Percentiles rank a stretch among this genome's conserved stretches.
phyloP scores from a whole-genome alignment of 2,888 invertebrate genomes.

The Archips xylosteana region DNA sequence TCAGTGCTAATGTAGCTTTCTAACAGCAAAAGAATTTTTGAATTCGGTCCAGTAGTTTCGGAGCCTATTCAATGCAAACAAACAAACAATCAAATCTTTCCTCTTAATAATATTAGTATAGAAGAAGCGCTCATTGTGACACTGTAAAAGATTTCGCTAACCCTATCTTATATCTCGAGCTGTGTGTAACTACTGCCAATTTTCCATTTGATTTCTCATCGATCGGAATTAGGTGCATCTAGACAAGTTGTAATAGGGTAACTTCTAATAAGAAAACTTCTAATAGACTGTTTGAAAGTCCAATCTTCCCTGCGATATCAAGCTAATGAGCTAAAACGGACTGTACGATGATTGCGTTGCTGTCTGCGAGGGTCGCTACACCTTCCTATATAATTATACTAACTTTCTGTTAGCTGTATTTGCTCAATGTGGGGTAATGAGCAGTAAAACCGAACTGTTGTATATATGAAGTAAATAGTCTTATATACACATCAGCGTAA shows the following conservation, averaged over 20 bases:
- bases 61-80: no score
- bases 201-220: conserved; percentile 67
- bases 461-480: not conserved
- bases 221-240: conserved; percentile 66
- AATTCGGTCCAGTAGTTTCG: no score
- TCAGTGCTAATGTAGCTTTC: no score
- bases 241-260: conserved; percentile 75
- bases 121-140: no score
- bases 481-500: not conserved
- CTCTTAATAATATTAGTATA: no score
- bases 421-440: conserved; percentile 26
- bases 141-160: not conserved
- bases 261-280: conserved; percentile 85
- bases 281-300: conserved; percentile 79
- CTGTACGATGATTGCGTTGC: conserved; percentile 53
- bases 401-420: conserved; percentile 36
- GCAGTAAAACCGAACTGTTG: conserved; percentile 6
- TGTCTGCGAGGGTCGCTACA: conserved; percentile 48
- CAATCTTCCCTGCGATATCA: conserved; percentile 70
- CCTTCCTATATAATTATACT: conserved; percentile 32
- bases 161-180: conserved; percentile 10
- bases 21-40: no score
- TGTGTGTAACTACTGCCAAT: conserved; percentile 36
- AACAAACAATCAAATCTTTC: no score
- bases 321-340: conserved; percentile 73